phyloP scores from a whole-genome alignment of 2,888 invertebrate species.

The Hemicrepidius hirtus region DNA sequence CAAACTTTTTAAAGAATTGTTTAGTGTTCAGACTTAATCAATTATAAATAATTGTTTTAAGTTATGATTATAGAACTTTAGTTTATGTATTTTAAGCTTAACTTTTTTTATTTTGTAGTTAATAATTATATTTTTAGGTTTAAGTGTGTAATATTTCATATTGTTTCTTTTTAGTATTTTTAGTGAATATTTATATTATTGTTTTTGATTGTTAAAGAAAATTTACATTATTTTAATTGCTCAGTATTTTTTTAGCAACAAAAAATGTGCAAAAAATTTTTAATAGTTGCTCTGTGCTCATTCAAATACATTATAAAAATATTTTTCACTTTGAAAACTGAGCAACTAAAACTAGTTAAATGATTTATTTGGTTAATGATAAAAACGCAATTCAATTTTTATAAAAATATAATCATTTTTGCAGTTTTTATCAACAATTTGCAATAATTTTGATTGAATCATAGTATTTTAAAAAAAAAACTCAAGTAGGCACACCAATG shows the following conservation, averaged over 20 bases:
- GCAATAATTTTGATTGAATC: conserved; percentile 49
- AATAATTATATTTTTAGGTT: conserved; percentile 62
- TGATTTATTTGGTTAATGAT: conserved; percentile 49
- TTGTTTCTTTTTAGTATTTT: conserved; percentile 65
- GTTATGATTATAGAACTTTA: conserved; percentile 65
- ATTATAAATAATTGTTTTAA: conserved; percentile 57
- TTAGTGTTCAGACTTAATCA: conserved; percentile 59
- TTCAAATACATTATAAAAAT: conserved; percentile 16
- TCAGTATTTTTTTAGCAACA: conserved; percentile 42
- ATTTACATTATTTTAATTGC: conserved; percentile 59
- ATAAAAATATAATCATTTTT: conserved; percentile 15
- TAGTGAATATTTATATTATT: conserved; percentile 71
- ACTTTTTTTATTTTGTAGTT: conserved; percentile 67
- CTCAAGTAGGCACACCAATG: conserved; percentile 34
- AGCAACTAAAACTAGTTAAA: conserved; percentile 50
- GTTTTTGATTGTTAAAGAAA: conserved; percentile 64
- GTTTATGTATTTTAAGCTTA: conserved; percentile 67
- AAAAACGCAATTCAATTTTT: conserved; percentile 47
- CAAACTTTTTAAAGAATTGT: conserved; percentile 51
- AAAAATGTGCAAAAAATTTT: conserved; percentile 13
- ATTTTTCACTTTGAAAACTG: conserved; percentile 30
- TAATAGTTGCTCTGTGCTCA: conserved; percentile 33
- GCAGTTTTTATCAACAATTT: conserved; percentile 49
- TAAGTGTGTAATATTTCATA: conserved; percentile 68
- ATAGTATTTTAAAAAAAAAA: conserved; percentile 17